phyloP scores from a whole-genome alignment of 2,888 invertebrate genomes.

The Lithophane semibrunnea region DNA sequence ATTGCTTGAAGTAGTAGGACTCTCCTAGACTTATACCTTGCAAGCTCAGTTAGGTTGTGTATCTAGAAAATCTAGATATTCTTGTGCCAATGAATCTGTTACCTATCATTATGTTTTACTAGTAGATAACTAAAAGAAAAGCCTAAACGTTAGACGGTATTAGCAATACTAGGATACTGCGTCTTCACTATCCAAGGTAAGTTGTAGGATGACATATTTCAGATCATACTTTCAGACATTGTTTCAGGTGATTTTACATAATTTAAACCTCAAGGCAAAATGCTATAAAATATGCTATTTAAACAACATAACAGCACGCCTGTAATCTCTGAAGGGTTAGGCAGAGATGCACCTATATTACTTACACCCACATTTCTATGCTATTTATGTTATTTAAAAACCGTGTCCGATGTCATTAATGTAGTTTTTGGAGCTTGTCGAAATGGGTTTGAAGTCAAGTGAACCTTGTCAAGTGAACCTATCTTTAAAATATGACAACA shows the following conservation, averaged over 20 bases:
- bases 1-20: not conserved
- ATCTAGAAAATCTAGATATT: not conserved
- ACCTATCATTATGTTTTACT: not conserved
- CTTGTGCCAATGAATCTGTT: not conserved
- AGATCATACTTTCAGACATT: not conserved
- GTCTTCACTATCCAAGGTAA: constrained; percentile 26
- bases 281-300: not conserved
- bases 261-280: not conserved
- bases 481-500: constrained; percentile 2
- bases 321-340: no score
- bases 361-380: no score
- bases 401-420: not conserved
- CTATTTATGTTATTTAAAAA: not conserved
- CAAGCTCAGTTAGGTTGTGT: not conserved
- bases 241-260: not conserved
- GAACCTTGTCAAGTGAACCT: no score
- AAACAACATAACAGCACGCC: no score
- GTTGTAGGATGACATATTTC: not conserved
- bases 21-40: not conserved
- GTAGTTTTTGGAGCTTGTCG: not conserved
- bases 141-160: not conserved
- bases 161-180: not conserved
- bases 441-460: no score
- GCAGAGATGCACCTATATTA: no score
- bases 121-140: not conserved